These are phyloP conservation scores for Petromus typicus DNA, from an alignment of 2,113 vertebrate genomes.

Conservation along the genomic window DNA sequence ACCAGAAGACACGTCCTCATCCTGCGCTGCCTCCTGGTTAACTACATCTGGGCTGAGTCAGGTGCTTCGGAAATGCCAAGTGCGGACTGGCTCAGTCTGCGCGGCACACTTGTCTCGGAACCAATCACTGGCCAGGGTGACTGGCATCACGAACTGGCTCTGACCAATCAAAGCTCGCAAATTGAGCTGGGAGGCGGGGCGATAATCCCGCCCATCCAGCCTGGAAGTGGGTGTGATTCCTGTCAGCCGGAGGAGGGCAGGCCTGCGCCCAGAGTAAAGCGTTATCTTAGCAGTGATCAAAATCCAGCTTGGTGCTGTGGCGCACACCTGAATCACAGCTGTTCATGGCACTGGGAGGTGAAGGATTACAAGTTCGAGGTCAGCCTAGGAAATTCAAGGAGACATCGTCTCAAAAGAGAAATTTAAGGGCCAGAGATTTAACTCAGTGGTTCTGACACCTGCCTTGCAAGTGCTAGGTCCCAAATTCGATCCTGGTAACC, in stretches of 20 bases:
- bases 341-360: not conserved
- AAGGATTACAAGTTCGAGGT: not conserved
- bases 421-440: not conserved
- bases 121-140: not conserved
- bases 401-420: not conserved
- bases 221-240: not conserved
- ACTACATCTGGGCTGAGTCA: not conserved
- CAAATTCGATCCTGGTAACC: too few relatives aligned
- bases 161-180: not conserved
- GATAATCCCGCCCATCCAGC: not conserved
- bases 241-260: not conserved
- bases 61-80: not conserved
- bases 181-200: not conserved
- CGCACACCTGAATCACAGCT: not conserved
- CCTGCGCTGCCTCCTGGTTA: not conserved
- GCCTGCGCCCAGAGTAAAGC: too few relatives aligned
- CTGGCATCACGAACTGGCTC: not conserved
- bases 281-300: too few relatives aligned
- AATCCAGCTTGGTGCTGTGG: not conserved
- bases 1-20: not conserved
- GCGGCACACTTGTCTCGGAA: not conserved
- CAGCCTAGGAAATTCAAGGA: not conserved
- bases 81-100: constrained; percentile 19
- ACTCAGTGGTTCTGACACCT: not conserved
- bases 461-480: too few relatives aligned